These are phyloP conservation scores for Dicentrarchus labrax DNA, from an alignment of 2,113 vertebrate species.

Conservation along the genomic window DNA sequence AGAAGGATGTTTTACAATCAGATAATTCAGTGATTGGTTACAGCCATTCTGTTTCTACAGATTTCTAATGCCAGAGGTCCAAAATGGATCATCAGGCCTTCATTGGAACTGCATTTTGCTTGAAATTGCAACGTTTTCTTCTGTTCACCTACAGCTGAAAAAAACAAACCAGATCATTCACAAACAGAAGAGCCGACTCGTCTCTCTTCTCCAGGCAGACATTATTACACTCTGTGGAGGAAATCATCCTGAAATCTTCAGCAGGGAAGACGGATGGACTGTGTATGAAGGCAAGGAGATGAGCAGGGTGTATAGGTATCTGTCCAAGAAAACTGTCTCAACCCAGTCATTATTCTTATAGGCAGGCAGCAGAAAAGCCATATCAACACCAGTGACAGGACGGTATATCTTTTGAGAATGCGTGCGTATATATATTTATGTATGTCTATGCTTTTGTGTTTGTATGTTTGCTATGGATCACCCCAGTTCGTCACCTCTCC, in stretches of 20 bases:
- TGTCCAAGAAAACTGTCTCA: constrained; percentile 15
- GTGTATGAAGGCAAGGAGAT: constrained; percentile 13
- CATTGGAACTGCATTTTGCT: not conserved
- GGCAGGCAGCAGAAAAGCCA: constrained; percentile 19
- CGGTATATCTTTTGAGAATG: constrained; percentile 20
- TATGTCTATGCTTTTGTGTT: not conserved
- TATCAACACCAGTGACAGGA: constrained; percentile 38
- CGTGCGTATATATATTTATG: not conserved
- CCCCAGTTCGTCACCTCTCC: constrained; percentile 1
- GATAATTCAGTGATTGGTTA: not conserved
- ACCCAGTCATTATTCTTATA: constrained; percentile 48
- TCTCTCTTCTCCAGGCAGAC: constrained; percentile 21
- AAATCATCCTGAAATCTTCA: constrained; percentile 46
- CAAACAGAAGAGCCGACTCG: not conserved
- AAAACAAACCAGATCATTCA: constrained; percentile 3
- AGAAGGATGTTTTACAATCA: not conserved
- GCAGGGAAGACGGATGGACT: constrained; percentile 24
- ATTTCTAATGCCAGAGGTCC: not conserved
- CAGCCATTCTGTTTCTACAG: not conserved
- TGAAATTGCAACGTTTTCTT: not conserved
- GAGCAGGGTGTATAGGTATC: constrained; percentile 10
- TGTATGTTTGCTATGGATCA: constrained; percentile 44
- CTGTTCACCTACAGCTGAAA: not conserved
- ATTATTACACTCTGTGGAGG: constrained; percentile 23
- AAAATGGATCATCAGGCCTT: not conserved